phyloP scores from a whole-genome alignment of 2,797 vertebrate genomes.

The Helicolenus hilgendorfi region DNA sequence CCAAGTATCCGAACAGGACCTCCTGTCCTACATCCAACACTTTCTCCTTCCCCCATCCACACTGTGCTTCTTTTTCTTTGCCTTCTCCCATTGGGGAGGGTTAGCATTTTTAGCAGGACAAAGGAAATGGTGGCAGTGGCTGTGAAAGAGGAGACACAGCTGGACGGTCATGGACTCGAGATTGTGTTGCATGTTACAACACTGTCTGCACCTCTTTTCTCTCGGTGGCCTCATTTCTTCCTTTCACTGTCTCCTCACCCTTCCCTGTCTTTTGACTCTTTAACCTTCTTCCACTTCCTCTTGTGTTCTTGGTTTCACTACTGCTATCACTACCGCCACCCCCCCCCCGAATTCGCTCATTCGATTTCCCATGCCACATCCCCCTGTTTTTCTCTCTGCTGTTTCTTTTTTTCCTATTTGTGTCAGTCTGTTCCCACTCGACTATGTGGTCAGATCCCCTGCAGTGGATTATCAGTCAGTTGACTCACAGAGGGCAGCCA shows the following conservation, averaged over 20 bases:
- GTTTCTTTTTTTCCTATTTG: slow-evolving; percentile 18
- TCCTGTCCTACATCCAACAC: slow-evolving; percentile 43
- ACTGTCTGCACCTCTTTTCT: slow-evolving; percentile 38
- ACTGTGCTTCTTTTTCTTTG: slow-evolving; percentile 3
- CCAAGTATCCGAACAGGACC: slow-evolving; percentile 39
- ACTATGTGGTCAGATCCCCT: slow-evolving; percentile 60
- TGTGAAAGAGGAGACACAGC: slow-evolving; percentile 74
- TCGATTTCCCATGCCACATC: background rate
- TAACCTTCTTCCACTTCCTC: slow-evolving; percentile 8
- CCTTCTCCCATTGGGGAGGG: slow-evolving; percentile 23
- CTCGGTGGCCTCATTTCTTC: slow-evolving; percentile 25
- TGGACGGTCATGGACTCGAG: slow-evolving; percentile 45
- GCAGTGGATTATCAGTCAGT: slow-evolving; percentile 84
- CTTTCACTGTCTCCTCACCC: slow-evolving; percentile 4
- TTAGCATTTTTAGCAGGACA: slow-evolving; percentile 52
- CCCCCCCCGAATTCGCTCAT: background rate
- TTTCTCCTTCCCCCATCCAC: slow-evolving; percentile 16
- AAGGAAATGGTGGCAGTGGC: slow-evolving; percentile 39
- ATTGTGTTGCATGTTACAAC: slow-evolving; percentile 77
- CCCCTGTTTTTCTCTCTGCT: background rate
- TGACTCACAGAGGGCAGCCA: slow-evolving; percentile 81
- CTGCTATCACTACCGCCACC: background rate
- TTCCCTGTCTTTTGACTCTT: slow-evolving; percentile 3
- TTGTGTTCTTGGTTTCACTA: background rate
- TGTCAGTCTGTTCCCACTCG: slow-evolving; percentile 43